These are phyloP conservation scores for Thryonomys swinderianus DNA, from an alignment of 2,113 vertebrate genomes.

Conservation along the genomic window DNA sequence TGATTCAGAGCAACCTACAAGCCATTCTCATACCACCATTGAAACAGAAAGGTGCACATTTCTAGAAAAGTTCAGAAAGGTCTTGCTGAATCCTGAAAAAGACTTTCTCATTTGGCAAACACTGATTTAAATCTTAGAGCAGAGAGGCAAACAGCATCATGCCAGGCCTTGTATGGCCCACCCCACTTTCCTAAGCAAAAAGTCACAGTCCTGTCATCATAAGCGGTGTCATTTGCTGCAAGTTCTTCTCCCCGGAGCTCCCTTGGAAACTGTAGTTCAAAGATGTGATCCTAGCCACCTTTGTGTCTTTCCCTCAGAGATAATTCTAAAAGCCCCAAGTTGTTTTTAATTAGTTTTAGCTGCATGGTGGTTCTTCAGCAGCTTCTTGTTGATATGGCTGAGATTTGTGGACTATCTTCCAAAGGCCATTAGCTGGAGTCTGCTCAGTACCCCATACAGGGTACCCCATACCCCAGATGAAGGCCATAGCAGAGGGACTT, in stretches of 20 bases:
- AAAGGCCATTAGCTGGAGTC: not conserved
- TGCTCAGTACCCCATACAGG: not conserved
- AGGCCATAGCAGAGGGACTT: not conserved
- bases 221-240: not conserved
- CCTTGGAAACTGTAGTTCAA: conserved; percentile 1
- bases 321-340: not conserved
- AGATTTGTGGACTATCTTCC: conserved; percentile 23
- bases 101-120: conserved; percentile 37
- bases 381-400: not conserved
- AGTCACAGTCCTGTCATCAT: not conserved
- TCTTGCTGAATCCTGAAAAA: not conserved
- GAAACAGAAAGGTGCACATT: conserved; percentile 42
- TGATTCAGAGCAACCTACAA: conserved; percentile 18
- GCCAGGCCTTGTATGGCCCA: not conserved
- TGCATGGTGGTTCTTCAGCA: not conserved
- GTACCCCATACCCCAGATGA: not conserved
- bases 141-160: not conserved
- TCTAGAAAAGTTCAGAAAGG: not conserved
- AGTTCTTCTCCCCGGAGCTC: not conserved
- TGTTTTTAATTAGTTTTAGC: conserved; percentile 44
- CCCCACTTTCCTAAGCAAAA: not conserved
- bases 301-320: not conserved
- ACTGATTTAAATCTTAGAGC: not conserved
- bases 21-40: conserved; percentile 34
- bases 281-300: conserved; percentile 5